phyloP scores from a whole-genome alignment of 2,888 invertebrate genomes.

The Spodoptera littoralis region DNA sequence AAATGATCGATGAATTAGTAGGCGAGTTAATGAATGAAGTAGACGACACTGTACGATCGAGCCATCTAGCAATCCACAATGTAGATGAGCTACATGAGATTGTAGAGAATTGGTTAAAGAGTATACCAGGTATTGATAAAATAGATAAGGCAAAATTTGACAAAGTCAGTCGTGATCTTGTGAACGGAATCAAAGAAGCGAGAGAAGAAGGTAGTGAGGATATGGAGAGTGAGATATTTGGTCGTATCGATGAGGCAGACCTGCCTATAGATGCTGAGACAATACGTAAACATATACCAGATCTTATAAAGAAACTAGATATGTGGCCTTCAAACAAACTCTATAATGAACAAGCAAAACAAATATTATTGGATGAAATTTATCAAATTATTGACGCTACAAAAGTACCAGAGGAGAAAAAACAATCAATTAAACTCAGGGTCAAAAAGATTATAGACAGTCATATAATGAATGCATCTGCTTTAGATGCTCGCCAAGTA shows the following conservation, averaged over 20 bases:
- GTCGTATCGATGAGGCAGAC: slow-evolving; percentile 10
- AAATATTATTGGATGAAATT: slow-evolving; percentile 9
- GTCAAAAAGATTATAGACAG: neutral
- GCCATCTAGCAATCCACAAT: slow-evolving; percentile 15
- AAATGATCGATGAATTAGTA: slow-evolving; percentile 23
- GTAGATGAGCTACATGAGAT: slow-evolving; percentile 45
- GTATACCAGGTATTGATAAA: slow-evolving; percentile 25
- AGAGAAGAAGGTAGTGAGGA: slow-evolving; percentile 11
- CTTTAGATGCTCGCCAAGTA: neutral
- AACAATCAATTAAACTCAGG: neutral
- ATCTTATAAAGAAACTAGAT: slow-evolving; percentile 26
- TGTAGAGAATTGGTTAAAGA: slow-evolving; percentile 55
- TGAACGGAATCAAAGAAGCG: slow-evolving; percentile 12
- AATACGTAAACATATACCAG: slow-evolving; percentile 21
- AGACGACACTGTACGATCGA: slow-evolving; percentile 13
- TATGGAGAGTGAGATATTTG: slow-evolving; percentile 23
- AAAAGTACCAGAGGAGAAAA: slow-evolving; percentile 6
- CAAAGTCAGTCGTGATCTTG: slow-evolving; percentile 22
- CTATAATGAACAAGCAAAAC: slow-evolving; percentile 8
- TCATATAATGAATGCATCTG: neutral
- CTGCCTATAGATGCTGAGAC: slow-evolving; percentile 10
- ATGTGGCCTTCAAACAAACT: slow-evolving; percentile 7
- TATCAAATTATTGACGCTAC: slow-evolving; percentile 8
- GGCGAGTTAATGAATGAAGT: slow-evolving; percentile 34
- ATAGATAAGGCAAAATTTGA: slow-evolving; percentile 16